Conservation (phyloP, 2,888 invertebrate genomes). For the Pilophorus perplexus region DNA sequence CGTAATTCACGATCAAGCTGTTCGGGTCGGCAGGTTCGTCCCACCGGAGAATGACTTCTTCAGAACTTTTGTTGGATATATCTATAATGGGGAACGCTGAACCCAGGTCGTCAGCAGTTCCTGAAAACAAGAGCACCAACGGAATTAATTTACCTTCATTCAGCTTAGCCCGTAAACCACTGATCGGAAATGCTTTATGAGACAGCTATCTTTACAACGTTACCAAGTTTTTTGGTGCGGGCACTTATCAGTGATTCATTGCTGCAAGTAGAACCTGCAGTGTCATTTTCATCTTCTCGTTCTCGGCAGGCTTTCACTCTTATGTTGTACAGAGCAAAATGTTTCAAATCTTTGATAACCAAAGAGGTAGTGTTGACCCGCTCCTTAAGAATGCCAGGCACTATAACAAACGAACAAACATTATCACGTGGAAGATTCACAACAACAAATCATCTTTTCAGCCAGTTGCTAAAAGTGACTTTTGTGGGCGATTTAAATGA, state of each 20-base stretch:
- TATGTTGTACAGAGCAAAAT: slow-evolving; percentile 75
- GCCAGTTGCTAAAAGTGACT: too few species aligned
- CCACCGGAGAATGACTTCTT: slow-evolving; percentile 63
- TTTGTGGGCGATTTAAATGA: too few species aligned
- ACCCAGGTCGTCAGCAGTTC: slow-evolving; percentile 64
- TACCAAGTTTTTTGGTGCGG: slow-evolving; percentile 56
- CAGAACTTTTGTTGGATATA: slow-evolving; percentile 46
- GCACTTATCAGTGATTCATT: slow-evolving; percentile 54
- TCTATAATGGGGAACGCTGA: slow-evolving; percentile 54
- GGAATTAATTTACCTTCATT: background rate
- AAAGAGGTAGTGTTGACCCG: slow-evolving; percentile 50
- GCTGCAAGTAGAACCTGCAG: slow-evolving; percentile 58
- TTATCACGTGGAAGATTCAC: too few species aligned
- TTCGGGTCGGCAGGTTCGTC: slow-evolving; percentile 79
- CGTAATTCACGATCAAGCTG: slow-evolving; percentile 81
- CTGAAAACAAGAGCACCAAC: slow-evolving; percentile 53
- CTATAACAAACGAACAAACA: background rate
- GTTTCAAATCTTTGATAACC: slow-evolving; percentile 64
- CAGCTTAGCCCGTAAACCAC: too few species aligned
- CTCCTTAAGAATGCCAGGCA: background rate
- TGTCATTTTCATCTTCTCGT: slow-evolving; percentile 50
- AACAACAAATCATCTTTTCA: too few species aligned
- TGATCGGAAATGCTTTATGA: too few species aligned
- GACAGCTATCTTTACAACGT: too few species aligned
- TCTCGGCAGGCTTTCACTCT: slow-evolving; percentile 75